phyloP scores from a whole-genome alignment of 2,113 vertebrate species.

The Halcyon malimbica region DNA sequence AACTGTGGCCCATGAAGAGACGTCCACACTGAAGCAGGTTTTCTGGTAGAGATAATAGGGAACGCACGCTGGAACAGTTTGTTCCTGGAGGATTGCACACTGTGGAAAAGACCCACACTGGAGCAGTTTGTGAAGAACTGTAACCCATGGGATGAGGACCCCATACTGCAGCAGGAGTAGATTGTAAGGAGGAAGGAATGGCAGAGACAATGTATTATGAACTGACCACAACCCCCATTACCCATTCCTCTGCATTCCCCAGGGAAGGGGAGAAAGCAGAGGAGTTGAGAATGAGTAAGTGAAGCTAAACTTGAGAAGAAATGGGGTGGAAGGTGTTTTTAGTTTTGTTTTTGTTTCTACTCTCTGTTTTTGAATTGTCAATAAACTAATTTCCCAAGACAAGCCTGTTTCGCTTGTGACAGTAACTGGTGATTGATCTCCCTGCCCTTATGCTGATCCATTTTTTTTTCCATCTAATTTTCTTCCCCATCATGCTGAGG shows the following conservation, averaged over 20 bases:
- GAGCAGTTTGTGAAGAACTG: not conserved
- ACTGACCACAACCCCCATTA: not conserved
- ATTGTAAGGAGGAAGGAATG: not conserved
- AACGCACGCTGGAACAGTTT: accelerated
- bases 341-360: not conserved
- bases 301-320: not conserved
- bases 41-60: not conserved
- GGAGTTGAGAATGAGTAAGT: not conserved
- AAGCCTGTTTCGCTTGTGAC: not conserved
- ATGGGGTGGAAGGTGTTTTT: accelerated
- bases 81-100: not conserved
- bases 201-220: not conserved
- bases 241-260: not conserved
- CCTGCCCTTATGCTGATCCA: not conserved
- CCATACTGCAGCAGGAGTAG: not conserved
- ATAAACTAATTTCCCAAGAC: not conserved
- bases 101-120: not conserved
- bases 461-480: not conserved
- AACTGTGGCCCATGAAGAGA: not conserved
- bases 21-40: accelerated
- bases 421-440: not conserved
- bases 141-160: accelerated
- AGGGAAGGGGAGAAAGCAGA: accelerated
- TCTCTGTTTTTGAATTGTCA: not conserved
- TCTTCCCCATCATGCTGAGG: not conserved